Conservation (phyloP, 2,888 invertebrate genomes). For the Penaeus monodon region DNA sequence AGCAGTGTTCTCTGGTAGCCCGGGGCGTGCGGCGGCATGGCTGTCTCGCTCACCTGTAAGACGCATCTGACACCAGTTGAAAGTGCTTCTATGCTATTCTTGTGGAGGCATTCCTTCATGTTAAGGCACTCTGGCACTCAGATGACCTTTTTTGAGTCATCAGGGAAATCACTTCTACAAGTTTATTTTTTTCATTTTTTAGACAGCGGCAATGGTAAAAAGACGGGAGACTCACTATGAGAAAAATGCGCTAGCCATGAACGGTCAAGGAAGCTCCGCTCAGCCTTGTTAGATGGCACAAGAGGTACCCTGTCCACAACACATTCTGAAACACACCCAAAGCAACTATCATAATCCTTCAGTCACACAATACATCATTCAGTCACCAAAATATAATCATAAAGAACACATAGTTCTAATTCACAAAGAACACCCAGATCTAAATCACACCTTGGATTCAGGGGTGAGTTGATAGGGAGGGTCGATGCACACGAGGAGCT, state of each 20-base stretch:
- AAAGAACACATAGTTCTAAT: not conserved
- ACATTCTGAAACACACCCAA: constrained; percentile 30
- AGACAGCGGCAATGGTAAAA: too few species aligned
- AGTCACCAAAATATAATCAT: not conserved
- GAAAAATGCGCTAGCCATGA: constrained; percentile 49
- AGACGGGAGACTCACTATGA: too few species aligned
- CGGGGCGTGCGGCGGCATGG: constrained; percentile 1
- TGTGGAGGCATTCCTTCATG: too few species aligned
- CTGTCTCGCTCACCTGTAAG: constrained; percentile 38
- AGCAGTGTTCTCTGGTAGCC: not conserved
- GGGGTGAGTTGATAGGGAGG: constrained; percentile 13
- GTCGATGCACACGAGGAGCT: constrained; percentile 52
- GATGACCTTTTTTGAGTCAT: too few species aligned
- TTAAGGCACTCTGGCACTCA: too few species aligned
- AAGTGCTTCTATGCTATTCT: too few species aligned
- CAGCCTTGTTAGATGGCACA: constrained; percentile 36
- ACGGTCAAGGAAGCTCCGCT: constrained; percentile 50
- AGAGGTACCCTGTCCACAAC: constrained; percentile 50
- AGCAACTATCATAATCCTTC: too few species aligned
- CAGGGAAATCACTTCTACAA: too few species aligned
- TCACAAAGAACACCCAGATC: too few species aligned
- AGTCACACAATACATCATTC: not conserved
- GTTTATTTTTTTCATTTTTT: too few species aligned
- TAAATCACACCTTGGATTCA: constrained; percentile 22
- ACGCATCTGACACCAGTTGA: not conserved